Percentiles rank a stretch among this genome's conserved stretches.
phyloP scores from a whole-genome alignment of 2,113 vertebrate genomes.

The Pedetes capensis region DNA sequence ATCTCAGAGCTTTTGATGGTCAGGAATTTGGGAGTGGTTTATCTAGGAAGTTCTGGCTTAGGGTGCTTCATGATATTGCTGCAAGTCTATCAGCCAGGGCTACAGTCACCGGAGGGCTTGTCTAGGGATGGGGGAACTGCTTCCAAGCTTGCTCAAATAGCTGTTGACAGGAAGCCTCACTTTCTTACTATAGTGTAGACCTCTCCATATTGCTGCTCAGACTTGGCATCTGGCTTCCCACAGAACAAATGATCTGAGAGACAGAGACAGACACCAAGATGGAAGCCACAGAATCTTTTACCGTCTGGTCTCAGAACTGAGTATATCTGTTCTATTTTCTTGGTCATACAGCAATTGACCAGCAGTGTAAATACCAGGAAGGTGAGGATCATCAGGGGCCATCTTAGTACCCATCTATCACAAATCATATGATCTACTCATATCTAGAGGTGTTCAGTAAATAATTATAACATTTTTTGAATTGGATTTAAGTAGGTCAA shows the following conservation, averaged over 20 bases:
- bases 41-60: not conserved
- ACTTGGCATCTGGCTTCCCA: not conserved
- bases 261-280: not conserved
- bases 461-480: not conserved
- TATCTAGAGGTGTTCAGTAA: not conserved
- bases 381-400: not conserved
- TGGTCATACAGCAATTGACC: not conserved
- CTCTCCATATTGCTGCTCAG: not conserved
- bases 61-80: not conserved
- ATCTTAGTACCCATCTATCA: not conserved
- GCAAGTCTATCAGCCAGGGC: not conserved
- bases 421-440: not conserved
- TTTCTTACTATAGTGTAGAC: not conserved
- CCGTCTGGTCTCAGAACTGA: not conserved
- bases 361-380: not conserved
- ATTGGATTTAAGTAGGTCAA: not conserved
- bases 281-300: not conserved
- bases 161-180: not conserved
- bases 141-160: not conserved
- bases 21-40: not conserved
- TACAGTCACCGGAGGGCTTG: not conserved
- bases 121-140: no score
- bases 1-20: not conserved
- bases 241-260: not conserved
- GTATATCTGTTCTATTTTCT: not conserved